These are phyloP conservation scores for Hyles vespertilio DNA, from an alignment of 1,140 invertebrate genomes.

Conservation along the genomic window DNA sequence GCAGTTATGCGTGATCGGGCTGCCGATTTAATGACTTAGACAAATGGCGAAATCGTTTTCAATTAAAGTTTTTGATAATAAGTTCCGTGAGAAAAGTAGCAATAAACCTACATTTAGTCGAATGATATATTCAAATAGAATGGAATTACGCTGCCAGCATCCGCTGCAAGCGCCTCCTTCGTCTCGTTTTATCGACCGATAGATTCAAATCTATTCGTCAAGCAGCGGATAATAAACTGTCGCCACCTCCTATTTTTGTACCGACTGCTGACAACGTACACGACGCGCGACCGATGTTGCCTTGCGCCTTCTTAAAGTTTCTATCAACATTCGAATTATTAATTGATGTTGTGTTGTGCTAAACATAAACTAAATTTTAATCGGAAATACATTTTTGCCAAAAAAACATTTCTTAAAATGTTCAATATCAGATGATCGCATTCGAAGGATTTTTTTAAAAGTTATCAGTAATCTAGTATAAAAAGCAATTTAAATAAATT, in stretches of 20 bases:
- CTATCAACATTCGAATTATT: not conserved
- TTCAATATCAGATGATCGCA: too few relatives aligned
- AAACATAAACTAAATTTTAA: too few relatives aligned
- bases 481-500: constrained; percentile 5
- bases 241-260: constrained; percentile 59
- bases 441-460: too few relatives aligned
- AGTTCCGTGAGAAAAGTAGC: constrained; percentile 73
- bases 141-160: constrained; percentile 66
- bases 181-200: constrained; percentile 53
- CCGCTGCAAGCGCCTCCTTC: constrained; percentile 65
- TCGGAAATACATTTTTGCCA: too few relatives aligned
- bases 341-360: too few relatives aligned
- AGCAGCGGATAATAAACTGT: constrained; percentile 68
- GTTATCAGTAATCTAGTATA: too few relatives aligned
- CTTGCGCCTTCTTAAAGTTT: not conserved
- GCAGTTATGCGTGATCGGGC: constrained; percentile 37
- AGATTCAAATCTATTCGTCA: constrained; percentile 71
- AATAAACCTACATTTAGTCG: constrained; percentile 73
- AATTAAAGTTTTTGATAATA: constrained; percentile 69
- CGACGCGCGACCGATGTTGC: not conserved
- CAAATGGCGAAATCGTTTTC: constrained; percentile 67
- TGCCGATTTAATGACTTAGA: constrained; percentile 47
- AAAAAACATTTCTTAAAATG: too few relatives aligned
- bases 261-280: constrained; percentile 26
- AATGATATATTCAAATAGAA: constrained; percentile 74